phyloP scores from a whole-genome alignment of 2,888 invertebrate species.

The Eristalis tenax region DNA sequence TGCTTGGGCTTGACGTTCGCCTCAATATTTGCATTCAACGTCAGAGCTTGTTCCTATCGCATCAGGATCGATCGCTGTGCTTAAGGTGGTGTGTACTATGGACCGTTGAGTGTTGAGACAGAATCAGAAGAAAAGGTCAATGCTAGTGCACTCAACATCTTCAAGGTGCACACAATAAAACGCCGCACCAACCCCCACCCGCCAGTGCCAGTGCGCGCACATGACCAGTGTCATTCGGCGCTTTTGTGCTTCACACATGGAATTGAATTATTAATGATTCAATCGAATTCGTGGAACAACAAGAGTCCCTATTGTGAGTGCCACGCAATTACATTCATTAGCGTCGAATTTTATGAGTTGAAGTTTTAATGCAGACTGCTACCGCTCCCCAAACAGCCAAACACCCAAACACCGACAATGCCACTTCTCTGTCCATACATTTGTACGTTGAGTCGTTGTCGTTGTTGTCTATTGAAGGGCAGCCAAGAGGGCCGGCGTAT shows the following conservation, averaged over 20 bases:
- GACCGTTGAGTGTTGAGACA: background rate
- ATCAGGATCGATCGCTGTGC: slow-evolving; percentile 46
- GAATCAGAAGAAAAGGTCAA: slow-evolving; percentile 37
- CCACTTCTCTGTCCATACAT: background rate
- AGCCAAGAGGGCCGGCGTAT: slow-evolving; percentile 44
- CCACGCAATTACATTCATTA: slow-evolving; percentile 69
- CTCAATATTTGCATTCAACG: slow-evolving; percentile 42
- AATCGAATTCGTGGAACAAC: slow-evolving; percentile 59
- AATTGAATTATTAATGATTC: slow-evolving; percentile 70
- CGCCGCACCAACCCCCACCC: too few species aligned
- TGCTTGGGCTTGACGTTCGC: slow-evolving; percentile 18
- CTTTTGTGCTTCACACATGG: slow-evolving; percentile 39
- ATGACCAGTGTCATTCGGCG: slow-evolving; percentile 53
- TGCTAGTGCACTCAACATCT: slow-evolving; percentile 25
- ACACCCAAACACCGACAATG: background rate
- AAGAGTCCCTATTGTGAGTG: slow-evolving; percentile 37
- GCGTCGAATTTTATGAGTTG: slow-evolving; percentile 64
- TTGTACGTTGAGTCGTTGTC: too few species aligned
- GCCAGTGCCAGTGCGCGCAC: background rate
- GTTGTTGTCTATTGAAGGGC: slow-evolving; percentile 27
- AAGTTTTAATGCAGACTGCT: slow-evolving; percentile 48
- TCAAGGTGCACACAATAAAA: background rate
- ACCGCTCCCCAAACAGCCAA: background rate
- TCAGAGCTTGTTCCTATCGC: background rate
- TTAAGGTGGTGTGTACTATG: background rate